Percentiles rank a stretch among this genome's conserved stretches.
Evolutionary conservation across 1,140 invertebrate genomes (phyloP).

Genomic region (Drosophila ironensis): DNA sequence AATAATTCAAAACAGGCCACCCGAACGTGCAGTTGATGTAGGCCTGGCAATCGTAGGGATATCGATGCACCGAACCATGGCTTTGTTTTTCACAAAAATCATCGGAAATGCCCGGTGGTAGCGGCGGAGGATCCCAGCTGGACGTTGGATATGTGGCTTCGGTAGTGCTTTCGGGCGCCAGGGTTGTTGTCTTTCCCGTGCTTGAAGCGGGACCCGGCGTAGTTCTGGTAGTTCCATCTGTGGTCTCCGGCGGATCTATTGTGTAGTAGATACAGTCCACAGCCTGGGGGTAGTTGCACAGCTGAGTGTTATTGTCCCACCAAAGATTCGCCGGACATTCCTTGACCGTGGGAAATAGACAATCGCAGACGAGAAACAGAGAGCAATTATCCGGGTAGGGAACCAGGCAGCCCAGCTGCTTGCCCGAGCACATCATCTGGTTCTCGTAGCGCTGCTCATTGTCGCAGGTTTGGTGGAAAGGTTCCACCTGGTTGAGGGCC

Average conservation of each 20-base stretch:
- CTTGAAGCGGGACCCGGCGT: neutral
- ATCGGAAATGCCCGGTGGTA: slow-evolving; percentile 42
- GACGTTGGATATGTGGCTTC: slow-evolving; percentile 11
- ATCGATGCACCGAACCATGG: slow-evolving; percentile 41
- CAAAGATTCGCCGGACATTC: slow-evolving; percentile 30
- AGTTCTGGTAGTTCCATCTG: slow-evolving; percentile 23
- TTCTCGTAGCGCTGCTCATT: slow-evolving; percentile 66
- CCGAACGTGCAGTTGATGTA: slow-evolving; percentile 63
- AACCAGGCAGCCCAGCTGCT: slow-evolving; percentile 42
- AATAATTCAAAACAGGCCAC: slow-evolving; percentile 64
- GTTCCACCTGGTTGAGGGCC: neutral
- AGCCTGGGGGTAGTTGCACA: slow-evolving; percentile 52
- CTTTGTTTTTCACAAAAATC: slow-evolving; percentile 16
- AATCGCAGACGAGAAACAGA: slow-evolving; percentile 64
- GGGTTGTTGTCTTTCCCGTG: neutral
- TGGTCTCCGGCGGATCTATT: slow-evolving; percentile 20
- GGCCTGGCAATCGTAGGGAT: slow-evolving; percentile 70
- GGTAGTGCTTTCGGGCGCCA: slow-evolving; percentile 4
- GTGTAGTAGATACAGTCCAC: slow-evolving; percentile 42
- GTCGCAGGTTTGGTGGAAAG: slow-evolving; percentile 38
- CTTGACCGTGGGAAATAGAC: slow-evolving; percentile 62
- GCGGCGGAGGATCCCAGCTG: slow-evolving; percentile 49
- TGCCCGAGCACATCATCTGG: slow-evolving; percentile 54
- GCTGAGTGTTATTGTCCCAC: slow-evolving; percentile 54
- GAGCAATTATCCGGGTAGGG: slow-evolving; percentile 69